These are phyloP conservation scores for Drosophila subobscura DNA, from an alignment of 1,140 invertebrate species.

Conservation along the genomic window DNA sequence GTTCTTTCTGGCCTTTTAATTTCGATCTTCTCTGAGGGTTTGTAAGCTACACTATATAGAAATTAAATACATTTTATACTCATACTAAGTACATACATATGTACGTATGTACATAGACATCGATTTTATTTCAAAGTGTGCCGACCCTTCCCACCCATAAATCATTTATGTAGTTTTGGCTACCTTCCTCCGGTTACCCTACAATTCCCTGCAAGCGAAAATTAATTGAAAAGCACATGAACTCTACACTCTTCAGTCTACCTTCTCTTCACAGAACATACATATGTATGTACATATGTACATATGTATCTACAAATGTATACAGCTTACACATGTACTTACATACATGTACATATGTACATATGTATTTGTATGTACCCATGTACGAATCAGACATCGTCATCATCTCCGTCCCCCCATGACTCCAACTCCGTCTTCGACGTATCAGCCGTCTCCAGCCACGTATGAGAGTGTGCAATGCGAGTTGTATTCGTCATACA, in stretches of 20 bases:
- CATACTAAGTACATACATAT: constrained; percentile 2
- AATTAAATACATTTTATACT: constrained; percentile 38
- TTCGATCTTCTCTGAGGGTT: not conserved
- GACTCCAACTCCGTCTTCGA: constrained; percentile 32
- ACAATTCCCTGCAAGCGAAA: not conserved
- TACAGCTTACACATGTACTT: not conserved
- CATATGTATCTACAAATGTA: constrained; percentile 14
- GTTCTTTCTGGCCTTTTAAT: not conserved
- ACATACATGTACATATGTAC: constrained; percentile 5
- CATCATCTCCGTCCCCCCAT: constrained; percentile 24
- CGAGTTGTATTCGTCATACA: constrained; percentile 72
- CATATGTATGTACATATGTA: constrained; percentile 18
- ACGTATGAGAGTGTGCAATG: constrained; percentile 77
- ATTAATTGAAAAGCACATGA: constrained; percentile 56
- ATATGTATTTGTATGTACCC: constrained; percentile 43
- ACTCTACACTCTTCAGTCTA: constrained; percentile 11
- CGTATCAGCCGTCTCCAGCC: constrained; percentile 22
- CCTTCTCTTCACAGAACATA: constrained; percentile 16
- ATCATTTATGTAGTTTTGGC: constrained; percentile 1
- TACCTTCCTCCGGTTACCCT: not conserved
- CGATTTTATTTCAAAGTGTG: constrained; percentile 35
- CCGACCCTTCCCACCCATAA: not conserved
- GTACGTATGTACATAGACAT: constrained; percentile 17
- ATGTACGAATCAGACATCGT: constrained; percentile 71
- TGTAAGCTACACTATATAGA: constrained; percentile 7